Percentiles rank a stretch among this genome's conserved stretches.
Evolutionary conservation across 2,797 vertebrate species (phyloP).

Genomic region (Molothrus aeneus): DNA sequence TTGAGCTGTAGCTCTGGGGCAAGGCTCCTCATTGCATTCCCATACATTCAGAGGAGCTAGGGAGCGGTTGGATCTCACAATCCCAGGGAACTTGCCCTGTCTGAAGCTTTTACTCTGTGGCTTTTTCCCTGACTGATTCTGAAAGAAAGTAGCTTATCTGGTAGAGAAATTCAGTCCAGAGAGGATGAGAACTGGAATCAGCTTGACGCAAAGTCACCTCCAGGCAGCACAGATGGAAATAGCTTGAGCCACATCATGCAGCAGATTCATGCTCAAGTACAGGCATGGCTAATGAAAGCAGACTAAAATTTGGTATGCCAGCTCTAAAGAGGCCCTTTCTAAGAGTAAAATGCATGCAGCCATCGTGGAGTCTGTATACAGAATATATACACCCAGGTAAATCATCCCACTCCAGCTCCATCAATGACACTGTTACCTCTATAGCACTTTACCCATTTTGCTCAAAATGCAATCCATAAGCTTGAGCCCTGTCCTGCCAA

Average conservation of each 20-base stretch:
- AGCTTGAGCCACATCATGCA: background rate
- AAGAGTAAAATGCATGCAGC: background rate
- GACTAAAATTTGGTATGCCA: background rate
- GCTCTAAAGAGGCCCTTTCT: background rate
- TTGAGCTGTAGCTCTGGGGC: background rate
- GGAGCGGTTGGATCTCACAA: background rate
- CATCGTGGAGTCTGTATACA: background rate
- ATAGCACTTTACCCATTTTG: background rate
- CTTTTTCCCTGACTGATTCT: background rate
- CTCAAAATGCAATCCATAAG: background rate
- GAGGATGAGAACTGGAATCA: background rate
- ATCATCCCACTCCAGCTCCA: background rate
- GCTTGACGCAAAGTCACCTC: background rate
- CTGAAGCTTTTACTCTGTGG: background rate
- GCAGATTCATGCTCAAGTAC: background rate
- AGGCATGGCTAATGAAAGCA: background rate
- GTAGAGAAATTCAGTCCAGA: background rate
- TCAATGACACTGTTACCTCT: background rate
- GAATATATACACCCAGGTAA: background rate
- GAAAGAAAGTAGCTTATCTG: background rate
- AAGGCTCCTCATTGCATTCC: background rate
- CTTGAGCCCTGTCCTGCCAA: background rate
- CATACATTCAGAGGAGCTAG: background rate
- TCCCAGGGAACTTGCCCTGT: background rate
- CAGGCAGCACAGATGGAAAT: background rate